phyloP scores from a whole-genome alignment of 2,888 invertebrate species.

The Odontothrips loti region DNA sequence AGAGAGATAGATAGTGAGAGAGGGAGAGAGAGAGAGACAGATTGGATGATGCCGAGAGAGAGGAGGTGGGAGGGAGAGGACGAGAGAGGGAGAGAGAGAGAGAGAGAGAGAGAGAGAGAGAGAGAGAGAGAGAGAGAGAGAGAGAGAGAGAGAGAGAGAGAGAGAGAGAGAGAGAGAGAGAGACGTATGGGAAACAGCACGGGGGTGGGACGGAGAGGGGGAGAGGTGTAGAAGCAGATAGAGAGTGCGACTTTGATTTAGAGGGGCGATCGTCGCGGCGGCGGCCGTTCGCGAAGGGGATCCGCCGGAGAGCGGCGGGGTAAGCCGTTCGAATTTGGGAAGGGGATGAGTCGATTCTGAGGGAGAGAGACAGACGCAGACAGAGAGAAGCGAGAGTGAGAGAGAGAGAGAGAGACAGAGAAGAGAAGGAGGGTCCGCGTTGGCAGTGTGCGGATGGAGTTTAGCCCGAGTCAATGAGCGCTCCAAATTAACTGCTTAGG shows the following conservation, averaged over 20 bases:
- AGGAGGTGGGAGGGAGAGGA: background rate
- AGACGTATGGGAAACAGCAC: background rate
- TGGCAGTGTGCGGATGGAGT: background rate
- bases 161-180: background rate
- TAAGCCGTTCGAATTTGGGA: background rate
- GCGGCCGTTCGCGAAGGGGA: background rate
- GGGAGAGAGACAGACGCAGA: background rate
- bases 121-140: too few species aligned
- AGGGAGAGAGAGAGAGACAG: background rate
- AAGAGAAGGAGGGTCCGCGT: background rate
- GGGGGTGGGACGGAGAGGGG: background rate
- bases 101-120: background rate
- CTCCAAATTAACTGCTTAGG: conserved; percentile 23
- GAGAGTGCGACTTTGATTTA: conserved; percentile 23
- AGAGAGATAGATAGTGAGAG: background rate
- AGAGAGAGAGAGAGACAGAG: background rate
- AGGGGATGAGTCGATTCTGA: background rate
- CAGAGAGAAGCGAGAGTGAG: background rate
- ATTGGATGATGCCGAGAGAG: background rate
- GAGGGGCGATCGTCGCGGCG: conserved; percentile 1
- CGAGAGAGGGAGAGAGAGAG: background rate
- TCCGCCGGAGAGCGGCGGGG: background rate
- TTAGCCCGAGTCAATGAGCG: conserved; percentile 22
- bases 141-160: background rate
- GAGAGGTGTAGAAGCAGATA: conserved; percentile 11